Percentiles rank a stretch among this genome's conserved stretches.
Conservation (phyloP, 2,888 invertebrate species). For the Hylaea fasciaria region DNA sequence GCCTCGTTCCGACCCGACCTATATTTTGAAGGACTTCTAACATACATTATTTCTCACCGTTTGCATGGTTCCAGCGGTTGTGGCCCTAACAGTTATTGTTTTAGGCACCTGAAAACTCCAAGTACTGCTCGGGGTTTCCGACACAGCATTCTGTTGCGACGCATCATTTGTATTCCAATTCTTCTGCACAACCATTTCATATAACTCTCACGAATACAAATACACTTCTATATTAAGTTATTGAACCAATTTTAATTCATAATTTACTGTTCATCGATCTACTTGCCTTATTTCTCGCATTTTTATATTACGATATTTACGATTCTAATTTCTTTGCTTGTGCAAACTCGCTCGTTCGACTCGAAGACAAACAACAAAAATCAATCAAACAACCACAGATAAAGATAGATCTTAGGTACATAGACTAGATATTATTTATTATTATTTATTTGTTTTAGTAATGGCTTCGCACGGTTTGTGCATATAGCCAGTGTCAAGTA, state of each 20-base stretch:
- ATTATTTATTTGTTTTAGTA: too few species aligned
- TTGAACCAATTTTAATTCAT: slow-evolving; percentile 41
- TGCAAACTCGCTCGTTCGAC: background rate
- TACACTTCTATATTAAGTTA: slow-evolving; percentile 38
- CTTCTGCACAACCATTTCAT: slow-evolving; percentile 81
- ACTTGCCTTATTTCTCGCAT: too few species aligned
- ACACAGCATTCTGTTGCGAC: slow-evolving; percentile 60
- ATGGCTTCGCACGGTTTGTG: too few species aligned
- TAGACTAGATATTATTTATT: too few species aligned
- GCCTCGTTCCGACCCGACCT: slow-evolving; percentile 40
- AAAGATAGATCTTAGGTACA: too few species aligned
- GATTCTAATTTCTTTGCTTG: too few species aligned
- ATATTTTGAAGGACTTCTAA: slow-evolving; percentile 34
- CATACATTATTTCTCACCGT: slow-evolving; percentile 55
- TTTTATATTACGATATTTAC: background rate
- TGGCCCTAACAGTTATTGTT: slow-evolving; percentile 61
- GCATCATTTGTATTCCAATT: slow-evolving; percentile 70
- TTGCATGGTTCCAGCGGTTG: slow-evolving; percentile 66
- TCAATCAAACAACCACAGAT: slow-evolving; percentile 7
- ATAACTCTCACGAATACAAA: slow-evolving; percentile 28
- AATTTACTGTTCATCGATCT: slow-evolving; percentile 6
- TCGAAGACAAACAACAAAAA: background rate
- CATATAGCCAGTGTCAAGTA: too few species aligned
- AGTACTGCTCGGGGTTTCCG: slow-evolving; percentile 61
- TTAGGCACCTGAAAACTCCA: slow-evolving; percentile 76